Evolutionary conservation across 2,113 vertebrate species (phyloP).

Genomic region (Petrocephalus zakoni): DNA sequence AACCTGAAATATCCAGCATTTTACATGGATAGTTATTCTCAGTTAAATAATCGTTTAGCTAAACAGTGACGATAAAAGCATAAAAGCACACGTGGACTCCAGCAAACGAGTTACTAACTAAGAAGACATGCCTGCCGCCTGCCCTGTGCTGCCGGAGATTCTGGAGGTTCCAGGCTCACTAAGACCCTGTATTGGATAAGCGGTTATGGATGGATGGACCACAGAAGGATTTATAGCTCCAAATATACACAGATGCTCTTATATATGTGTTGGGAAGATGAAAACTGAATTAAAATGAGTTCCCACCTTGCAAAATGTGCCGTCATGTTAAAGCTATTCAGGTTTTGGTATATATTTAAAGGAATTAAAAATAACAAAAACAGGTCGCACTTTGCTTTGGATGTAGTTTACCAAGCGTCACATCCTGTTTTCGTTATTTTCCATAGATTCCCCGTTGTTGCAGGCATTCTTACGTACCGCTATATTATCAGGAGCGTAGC

Average conservation of each 20-base stretch:
- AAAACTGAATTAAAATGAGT: not conserved
- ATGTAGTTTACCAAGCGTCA: too few species aligned
- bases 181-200: not conserved
- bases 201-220: not conserved
- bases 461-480: too few species aligned
- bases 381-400: too few species aligned
- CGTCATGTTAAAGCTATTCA: not conserved
- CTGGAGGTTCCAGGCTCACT: not conserved
- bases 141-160: too few species aligned
- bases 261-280: not conserved
- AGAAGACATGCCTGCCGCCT: not conserved
- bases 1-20: not conserved
- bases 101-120: not conserved
- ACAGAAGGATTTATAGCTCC: not conserved
- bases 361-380: too few species aligned
- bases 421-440: too few species aligned
- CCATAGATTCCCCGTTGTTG: too few species aligned
- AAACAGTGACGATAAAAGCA: not conserved
- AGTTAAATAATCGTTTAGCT: not conserved
- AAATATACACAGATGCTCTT: not conserved
- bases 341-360: not conserved
- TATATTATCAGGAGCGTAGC: too few species aligned
- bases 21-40: not conserved
- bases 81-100: not conserved
- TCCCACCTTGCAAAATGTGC: not conserved